These are phyloP conservation scores for Xanthia togata DNA, from an alignment of 2,888 invertebrate genomes.

Conservation along the genomic window DNA sequence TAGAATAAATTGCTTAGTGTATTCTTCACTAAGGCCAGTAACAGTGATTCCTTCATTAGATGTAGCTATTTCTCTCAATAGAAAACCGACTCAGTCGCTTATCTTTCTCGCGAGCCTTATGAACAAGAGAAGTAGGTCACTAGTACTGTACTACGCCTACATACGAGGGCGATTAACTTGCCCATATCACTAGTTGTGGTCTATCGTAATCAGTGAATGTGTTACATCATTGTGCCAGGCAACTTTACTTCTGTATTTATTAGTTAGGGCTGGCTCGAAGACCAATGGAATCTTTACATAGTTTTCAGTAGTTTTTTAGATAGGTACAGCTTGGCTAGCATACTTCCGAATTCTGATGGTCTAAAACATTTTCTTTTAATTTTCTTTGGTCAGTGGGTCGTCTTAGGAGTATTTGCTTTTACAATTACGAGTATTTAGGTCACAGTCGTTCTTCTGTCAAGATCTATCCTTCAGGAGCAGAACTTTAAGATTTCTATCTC, in stretches of 20 bases:
- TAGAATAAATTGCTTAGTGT: neutral
- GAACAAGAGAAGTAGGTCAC: slow-evolving; percentile 49
- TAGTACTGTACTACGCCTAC: slow-evolving; percentile 12
- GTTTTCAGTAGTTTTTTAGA: neutral
- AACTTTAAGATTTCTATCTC: neutral
- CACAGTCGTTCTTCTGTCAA: neutral
- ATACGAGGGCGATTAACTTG: slow-evolving; percentile 43
- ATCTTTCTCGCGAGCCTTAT: slow-evolving; percentile 22
- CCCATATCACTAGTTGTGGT: slow-evolving; percentile 39
- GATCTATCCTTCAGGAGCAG: neutral
- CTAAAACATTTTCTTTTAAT: neutral
- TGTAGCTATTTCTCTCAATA: slow-evolving; percentile 5
- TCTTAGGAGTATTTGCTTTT: neutral
- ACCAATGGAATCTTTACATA: neutral
- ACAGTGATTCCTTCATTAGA: slow-evolving; percentile 7
- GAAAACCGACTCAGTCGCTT: slow-evolving; percentile 43
- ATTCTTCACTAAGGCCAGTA: neutral
- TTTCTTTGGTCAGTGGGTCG: neutral
- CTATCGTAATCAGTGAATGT: slow-evolving; percentile 42
- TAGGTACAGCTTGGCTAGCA: too few species aligned
- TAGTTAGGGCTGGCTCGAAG: neutral
- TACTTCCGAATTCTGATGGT: neutral
- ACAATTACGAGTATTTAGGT: neutral
- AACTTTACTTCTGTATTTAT: neutral
- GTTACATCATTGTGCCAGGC: slow-evolving; percentile 36